These are phyloP conservation scores for Diploptera punctata DNA, from an alignment of 2,888 invertebrate species.

Conservation along the genomic window DNA sequence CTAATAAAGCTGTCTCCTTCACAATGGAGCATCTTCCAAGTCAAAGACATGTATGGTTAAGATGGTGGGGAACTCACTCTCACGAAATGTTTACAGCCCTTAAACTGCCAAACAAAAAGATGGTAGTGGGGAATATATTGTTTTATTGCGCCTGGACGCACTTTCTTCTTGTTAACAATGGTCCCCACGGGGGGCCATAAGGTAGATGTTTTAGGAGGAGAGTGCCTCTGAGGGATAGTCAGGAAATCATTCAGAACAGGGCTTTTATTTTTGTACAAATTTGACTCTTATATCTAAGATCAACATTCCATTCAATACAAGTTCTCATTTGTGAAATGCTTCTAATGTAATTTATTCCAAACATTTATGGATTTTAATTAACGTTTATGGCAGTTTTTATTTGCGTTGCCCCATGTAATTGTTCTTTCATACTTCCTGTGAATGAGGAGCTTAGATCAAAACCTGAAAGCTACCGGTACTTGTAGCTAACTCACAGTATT, in stretches of 20 bases:
- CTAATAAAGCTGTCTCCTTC: not conserved
- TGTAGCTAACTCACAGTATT: no score
- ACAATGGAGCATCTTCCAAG: not conserved
- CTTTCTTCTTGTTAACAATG: constrained; percentile 17
- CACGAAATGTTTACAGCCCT: constrained; percentile 15
- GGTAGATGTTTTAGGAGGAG: not conserved
- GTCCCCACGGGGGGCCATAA: not conserved
- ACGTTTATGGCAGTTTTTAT: no score
- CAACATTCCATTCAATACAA: no score
- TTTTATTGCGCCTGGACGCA: constrained; percentile 18
- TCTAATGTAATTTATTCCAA: no score
- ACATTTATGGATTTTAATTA: no score
- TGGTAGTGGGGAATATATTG: constrained; percentile 14
- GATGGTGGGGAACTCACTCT: not conserved
- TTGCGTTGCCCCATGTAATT: no score
- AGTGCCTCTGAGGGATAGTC: not conserved
- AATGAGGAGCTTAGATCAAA: no score
- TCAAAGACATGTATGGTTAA: not conserved
- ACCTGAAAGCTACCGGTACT: no score
- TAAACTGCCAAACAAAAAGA: constrained; percentile 18
- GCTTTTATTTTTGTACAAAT: no score
- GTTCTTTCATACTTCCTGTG: no score
- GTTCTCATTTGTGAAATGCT: no score
- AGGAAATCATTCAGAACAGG: not conserved
- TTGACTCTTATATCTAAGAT: no score